Evolutionary conservation across 2,113 vertebrate species (phyloP), one percentile per base, ranked within the genome.

Genomic region (Noturus placidus): DNA sequence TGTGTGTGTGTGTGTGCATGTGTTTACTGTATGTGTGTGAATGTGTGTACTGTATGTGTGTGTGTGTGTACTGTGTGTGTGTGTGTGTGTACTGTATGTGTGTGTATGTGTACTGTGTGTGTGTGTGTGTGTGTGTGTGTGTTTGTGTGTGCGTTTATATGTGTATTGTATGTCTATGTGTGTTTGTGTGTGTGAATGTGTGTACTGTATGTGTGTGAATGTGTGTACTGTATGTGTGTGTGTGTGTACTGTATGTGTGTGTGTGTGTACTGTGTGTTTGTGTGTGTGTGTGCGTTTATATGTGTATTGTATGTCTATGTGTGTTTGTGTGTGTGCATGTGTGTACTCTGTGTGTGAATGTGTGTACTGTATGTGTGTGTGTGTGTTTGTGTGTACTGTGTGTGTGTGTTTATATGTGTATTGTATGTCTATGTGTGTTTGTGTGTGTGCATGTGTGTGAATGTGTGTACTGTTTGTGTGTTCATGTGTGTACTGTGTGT

Each of bases 1-100:
- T 80, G 72, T 87, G 63, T 19, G 79, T 83, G 74, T 27, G 52
- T 54, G 52, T n/a, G n/a, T n/a, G n/a, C n/a, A n/a, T n/a, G n/a
- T n/a, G n/a, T n/a, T n/a, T n/a, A n/a, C n/a, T 77, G 56, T 81
- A 42, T 80, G 67, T 59, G 65, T 7, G 88, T 15, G 50, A 67
- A 59, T 35, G 42, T 33, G 77, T 82, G 78, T 25, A n/a, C n/a
- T n/a, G 82, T 69, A 50, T 86, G 56, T 20, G 67, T 83, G 42
- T 80, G 61, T 82, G 70, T 77, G 59, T 10, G 88, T 79, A n/a
- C n/a, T n/a, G 63, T 65, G 33, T 42, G 70, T 22, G 17, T 42
- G 35, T 72, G 70, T 54, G 52, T 54, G 52, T 54, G 52, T 42
- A 2, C 11, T 54, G 52, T 15, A 4, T 15, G 52, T 54, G 11